Percentiles rank a stretch among this genome's conserved stretches.
These are phyloP conservation scores for Limosa lapponica DNA, from an alignment of 2,797 vertebrate genomes.

Conservation along the genomic window DNA sequence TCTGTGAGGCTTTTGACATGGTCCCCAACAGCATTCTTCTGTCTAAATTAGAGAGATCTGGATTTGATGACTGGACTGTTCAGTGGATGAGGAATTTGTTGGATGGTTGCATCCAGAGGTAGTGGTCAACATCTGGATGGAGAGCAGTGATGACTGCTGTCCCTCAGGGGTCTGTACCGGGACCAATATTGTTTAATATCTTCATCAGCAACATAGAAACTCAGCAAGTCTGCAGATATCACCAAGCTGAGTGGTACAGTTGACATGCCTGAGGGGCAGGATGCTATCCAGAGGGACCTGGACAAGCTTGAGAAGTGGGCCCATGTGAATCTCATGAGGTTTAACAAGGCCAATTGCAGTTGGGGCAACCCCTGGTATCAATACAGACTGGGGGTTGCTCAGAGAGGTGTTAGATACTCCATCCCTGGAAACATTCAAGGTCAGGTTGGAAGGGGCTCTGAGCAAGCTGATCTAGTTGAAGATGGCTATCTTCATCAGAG, in stretches of 20 bases:
- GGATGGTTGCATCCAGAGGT: too few species aligned
- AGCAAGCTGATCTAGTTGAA: neutral
- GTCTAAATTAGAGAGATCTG: neutral
- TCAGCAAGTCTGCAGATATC: neutral
- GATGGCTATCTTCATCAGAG: neutral
- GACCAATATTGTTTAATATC: neutral
- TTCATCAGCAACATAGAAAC: neutral
- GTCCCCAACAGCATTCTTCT: neutral
- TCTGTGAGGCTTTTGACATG: neutral
- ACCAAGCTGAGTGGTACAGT: neutral
- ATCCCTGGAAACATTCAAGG: neutral
- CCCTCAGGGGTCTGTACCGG: neutral
- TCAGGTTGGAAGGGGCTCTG: neutral
- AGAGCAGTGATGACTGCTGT: neutral
- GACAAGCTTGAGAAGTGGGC: too few species aligned
- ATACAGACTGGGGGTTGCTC: too few species aligned
- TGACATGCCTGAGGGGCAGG: neutral
- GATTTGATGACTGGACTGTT: neutral
- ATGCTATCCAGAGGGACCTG: neutral
- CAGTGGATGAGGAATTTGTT: neutral
- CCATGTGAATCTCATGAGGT: too few species aligned
- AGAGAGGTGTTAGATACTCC: neutral
- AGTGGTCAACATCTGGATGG: too few species aligned
- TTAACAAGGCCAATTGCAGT: too few species aligned
- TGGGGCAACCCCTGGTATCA: too few species aligned